Evolutionary conservation across 2,888 invertebrate genomes (phyloP), one percentile per base, ranked within the genome.

Genomic region (Tenthredo notha): DNA sequence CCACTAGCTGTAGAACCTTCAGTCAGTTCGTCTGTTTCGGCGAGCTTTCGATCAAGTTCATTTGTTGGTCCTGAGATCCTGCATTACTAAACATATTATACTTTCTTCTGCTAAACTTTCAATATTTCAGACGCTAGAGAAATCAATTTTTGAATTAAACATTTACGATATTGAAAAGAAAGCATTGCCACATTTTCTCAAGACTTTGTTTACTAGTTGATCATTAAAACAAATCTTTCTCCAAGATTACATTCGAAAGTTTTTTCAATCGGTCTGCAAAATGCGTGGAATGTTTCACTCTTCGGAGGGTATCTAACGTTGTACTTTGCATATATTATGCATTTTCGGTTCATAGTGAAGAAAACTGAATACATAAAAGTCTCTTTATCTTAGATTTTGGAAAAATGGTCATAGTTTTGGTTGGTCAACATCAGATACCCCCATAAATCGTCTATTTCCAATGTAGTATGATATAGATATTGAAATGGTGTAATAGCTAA

Each of bases 1-100:
- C 87, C 85, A 54, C 90, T 86, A 84, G 85, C 85, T 67, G 61
- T 50, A 21, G 10, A 88, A 85, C 43, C 85, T 80, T 91, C 91
- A 25, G 86, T 85, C 58, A 90, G 86, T 82, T 88, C 85, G 85
- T 92, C 92, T 77, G 92, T 86, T 61, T 86, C 88, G 54, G 86
- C 85, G 58, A 93, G 87, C 85, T 88, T 88, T 85, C 86, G 84
- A 85, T 87, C 88, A 86, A 92, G 86, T 70, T 88, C 89, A 86
- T 89, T 88, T 87, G 89, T 87, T 88, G 88, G 87, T 89, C 88
- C 90, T 88, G 88, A 88, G 87, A 88, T 88, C 92, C 93, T 93
- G 90, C 87, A 92, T 90, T 88, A 91, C 91, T 91, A 90, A 92
- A 91, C 88, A 90, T 92, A 92, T 92, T 72, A 83, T 83, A 90